Evolutionary conservation across 2,888 invertebrate genomes (phyloP).

Genomic region (Zygothrica quintamaculata): DNA sequence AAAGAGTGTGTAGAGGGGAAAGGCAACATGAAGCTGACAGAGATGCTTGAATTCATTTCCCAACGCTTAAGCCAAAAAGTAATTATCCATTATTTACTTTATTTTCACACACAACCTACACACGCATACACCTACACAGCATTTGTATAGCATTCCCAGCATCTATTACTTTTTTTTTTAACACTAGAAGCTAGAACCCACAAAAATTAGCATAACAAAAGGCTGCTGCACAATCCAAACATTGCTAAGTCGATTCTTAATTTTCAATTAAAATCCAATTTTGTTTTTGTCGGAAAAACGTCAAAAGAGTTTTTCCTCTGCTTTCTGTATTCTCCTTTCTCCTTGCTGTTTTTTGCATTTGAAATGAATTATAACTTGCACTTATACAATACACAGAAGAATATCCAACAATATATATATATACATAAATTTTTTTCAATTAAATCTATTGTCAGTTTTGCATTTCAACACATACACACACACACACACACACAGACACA

Average conservation of each 20-base stretch:
- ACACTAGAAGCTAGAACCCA: constrained; percentile 44
- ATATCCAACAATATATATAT: constrained; percentile 23
- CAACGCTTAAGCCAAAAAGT: constrained; percentile 74
- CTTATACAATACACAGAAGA: neutral
- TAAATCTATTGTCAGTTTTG: constrained; percentile 44
- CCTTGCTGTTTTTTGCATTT: constrained; percentile 16
- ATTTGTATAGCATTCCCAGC: constrained; percentile 24
- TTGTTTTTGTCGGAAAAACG: constrained; percentile 68
- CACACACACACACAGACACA: constrained; percentile 26
- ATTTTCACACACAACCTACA: constrained; percentile 49
- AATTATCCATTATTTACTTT: constrained; percentile 79
- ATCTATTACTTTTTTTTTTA: constrained; percentile 58
- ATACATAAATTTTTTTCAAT: neutral
- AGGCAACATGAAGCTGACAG: constrained; percentile 1
- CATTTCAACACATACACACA: neutral
- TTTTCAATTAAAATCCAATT: constrained; percentile 81
- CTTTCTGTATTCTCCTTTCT: no score
- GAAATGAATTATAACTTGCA: constrained; percentile 56
- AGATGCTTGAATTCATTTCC: constrained; percentile 43
- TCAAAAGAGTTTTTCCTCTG: constrained; percentile 39
- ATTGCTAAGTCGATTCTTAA: constrained; percentile 80
- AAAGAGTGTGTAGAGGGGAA: no score
- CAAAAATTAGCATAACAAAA: constrained; percentile 76
- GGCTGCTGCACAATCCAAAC: constrained; percentile 75
- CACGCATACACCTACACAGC: constrained; percentile 3